Evolutionary conservation across 2,888 invertebrate species (phyloP).

Genomic region (Apantesis nais): DNA sequence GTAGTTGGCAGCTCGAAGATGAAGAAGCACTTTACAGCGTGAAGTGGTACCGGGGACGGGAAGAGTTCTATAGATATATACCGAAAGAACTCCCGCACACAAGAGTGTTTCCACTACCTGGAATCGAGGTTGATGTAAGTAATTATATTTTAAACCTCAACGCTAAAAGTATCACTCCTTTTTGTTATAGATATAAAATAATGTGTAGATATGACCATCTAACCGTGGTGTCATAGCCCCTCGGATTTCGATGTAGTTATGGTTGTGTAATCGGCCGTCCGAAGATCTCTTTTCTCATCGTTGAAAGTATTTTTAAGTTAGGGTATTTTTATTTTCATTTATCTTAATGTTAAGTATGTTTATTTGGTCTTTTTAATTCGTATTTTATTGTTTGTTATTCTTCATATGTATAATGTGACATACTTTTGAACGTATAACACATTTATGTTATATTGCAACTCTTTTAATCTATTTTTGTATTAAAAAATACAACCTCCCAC

Average conservation of each 20-base stretch:
- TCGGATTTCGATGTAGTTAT: neutral
- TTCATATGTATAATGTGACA: constrained; percentile 20
- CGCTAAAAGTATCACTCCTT: neutral
- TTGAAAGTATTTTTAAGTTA: neutral
- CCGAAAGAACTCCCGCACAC: constrained; percentile 92
- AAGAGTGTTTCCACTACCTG: constrained; percentile 89
- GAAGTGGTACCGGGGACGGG: constrained; percentile 92
- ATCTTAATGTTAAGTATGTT: neutral
- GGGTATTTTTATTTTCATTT: neutral
- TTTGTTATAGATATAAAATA: neutral
- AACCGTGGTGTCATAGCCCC: too few relatives aligned
- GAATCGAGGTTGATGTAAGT: constrained; percentile 91
- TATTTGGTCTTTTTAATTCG: constrained; percentile 15
- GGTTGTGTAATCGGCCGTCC: neutral
- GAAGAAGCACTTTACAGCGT: constrained; percentile 90
- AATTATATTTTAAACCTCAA: neutral
- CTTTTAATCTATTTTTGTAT: constrained; percentile 12
- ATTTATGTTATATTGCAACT: constrained; percentile 16
- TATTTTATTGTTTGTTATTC: constrained; percentile 28
- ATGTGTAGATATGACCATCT: neutral
- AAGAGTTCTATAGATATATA: constrained; percentile 92
- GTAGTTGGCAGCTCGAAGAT: constrained; percentile 90
- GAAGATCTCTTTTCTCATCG: neutral
- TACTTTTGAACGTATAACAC: neutral
- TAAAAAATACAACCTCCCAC: too few relatives aligned